These are phyloP conservation scores for Camponotus floridanus DNA, from an alignment of 1,140 invertebrate genomes.

Conservation along the genomic window DNA sequence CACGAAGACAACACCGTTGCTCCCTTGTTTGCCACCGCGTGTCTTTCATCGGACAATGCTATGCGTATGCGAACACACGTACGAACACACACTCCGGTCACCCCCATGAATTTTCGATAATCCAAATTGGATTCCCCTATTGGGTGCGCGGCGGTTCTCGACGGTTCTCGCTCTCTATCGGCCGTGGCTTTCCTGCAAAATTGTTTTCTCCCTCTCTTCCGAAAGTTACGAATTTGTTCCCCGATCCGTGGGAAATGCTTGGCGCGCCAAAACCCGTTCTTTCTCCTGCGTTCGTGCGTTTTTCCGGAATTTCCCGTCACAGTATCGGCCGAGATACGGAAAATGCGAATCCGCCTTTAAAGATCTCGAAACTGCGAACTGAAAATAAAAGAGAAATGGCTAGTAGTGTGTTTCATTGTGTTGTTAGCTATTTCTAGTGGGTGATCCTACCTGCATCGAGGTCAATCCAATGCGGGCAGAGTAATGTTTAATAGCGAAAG, in stretches of 20 bases:
- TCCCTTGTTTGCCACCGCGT: conserved; percentile 49
- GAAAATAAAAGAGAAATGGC: conserved; percentile 35
- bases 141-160: conserved; percentile 64
- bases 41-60: conserved; percentile 73
- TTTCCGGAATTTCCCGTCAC: conserved; percentile 14
- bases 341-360: conserved; percentile 52
- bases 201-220: conserved; percentile 49
- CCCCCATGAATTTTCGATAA: conserved; percentile 84
- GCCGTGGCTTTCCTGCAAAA: conserved; percentile 51
- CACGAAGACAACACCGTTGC: conserved; percentile 42
- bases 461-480: not conserved
- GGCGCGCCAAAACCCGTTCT: not conserved
- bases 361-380: conserved; percentile 23
- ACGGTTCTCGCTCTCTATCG: conserved; percentile 48
- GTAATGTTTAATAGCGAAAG: conserved; percentile 13
- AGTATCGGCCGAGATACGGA: conserved; percentile 13
- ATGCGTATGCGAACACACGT: conserved; percentile 70
- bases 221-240: conserved; percentile 60
- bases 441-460: not conserved
- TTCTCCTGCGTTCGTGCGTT: not conserved
- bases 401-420: conserved; percentile 10
- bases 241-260: not conserved
- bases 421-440: conserved; percentile 4
- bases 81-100: conserved; percentile 29
- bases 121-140: conserved; percentile 83